These are phyloP conservation scores for Bombyx mori DNA, from an alignment of 1,140 invertebrate species.

Conservation along the genomic window DNA sequence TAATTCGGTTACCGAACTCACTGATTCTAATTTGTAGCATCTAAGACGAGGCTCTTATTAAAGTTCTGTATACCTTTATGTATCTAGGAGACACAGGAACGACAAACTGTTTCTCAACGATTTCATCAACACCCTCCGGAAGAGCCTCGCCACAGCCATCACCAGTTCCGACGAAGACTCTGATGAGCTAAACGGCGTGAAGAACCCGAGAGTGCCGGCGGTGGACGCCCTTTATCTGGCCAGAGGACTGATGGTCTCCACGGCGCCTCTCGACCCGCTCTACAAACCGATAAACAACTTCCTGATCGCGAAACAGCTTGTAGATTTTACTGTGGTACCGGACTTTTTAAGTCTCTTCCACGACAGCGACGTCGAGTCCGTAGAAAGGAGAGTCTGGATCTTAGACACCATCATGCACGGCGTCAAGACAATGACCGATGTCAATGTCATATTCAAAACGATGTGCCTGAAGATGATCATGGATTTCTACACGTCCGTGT, in stretches of 20 bases:
- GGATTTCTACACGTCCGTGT: conserved; percentile 65
- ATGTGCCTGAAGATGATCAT: conserved; percentile 73
- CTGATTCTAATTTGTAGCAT: too few relatives aligned
- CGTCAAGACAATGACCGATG: conserved; percentile 65
- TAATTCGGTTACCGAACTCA: too few relatives aligned
- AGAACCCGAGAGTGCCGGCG: conserved; percentile 73
- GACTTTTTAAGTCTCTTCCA: conserved; percentile 83
- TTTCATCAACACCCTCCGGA: conserved; percentile 54
- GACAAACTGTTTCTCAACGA: conserved; percentile 64
- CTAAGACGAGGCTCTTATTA: too few relatives aligned
- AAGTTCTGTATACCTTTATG: conserved; percentile 1
- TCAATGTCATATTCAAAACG: conserved; percentile 65
- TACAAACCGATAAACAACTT: conserved; percentile 79
- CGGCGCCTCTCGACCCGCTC: conserved; percentile 77
- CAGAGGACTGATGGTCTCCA: conserved; percentile 74
- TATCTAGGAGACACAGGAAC: conserved; percentile 65
- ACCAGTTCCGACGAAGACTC: conserved; percentile 13
- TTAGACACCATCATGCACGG: conserved; percentile 78
- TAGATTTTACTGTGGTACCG: conserved; percentile 81
- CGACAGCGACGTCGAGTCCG: conserved; percentile 75
- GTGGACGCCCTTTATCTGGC: conserved; percentile 81
- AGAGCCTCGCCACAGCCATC: conserved; percentile 51
- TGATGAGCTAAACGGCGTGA: conserved; percentile 18
- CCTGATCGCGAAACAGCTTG: conserved; percentile 77
- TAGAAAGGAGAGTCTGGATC: conserved; percentile 77